Evolutionary conservation across 1,140 invertebrate species (phyloP), one percentile per base, ranked within the genome.

Genomic region (Drosophila mojavensis): DNA sequence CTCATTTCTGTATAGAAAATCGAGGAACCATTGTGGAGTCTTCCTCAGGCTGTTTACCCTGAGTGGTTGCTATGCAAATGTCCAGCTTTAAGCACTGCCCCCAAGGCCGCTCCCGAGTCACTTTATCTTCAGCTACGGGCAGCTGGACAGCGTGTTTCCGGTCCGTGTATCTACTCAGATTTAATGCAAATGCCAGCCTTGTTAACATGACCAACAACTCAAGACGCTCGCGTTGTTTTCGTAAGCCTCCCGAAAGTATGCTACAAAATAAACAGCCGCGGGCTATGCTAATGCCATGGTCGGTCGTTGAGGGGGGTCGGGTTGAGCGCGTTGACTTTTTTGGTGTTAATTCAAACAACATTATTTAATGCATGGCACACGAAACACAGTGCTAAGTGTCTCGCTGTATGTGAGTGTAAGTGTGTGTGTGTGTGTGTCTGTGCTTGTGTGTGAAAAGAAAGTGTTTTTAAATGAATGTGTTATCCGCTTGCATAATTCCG

Each of bases 321-420:
- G 50, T 1, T 10, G 11, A 36, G 48, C 20, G 24, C 41, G 30
- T 41, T 74, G 39, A 50, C 53, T 55, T 65, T 60, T 71, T 77
- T 73, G 83, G 83, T 89, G 83, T 89, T 88, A 88, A 88, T 83
- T 83, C 83, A 63, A 88, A 88, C 74, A 79, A 83, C 84, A 88
- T 88, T 88, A 88, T 88, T 88, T 88, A 88, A 88, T 89, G 83
- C 83, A 78, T 65, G 75, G 84, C 73, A 83, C 83, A 88, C 82
- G 78, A 73, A 80, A 77, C 54, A 39, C 15, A n/a, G 58, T 33
- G n/a, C 39, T 45, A 45, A 63, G 45, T 51, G 17, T 39, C 7
- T 43, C 24, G 45, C 43, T 41, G n/a, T 59, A 43, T 41, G n/a
- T 4, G 28, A 5, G 28, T 45, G 43, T 39, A n/a, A n/a, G 17